These are phyloP conservation scores for Halichondria panicea DNA, from an alignment of 37 sponge, comb jelly and placozoan genomes.

Conservation along the genomic window DNA sequence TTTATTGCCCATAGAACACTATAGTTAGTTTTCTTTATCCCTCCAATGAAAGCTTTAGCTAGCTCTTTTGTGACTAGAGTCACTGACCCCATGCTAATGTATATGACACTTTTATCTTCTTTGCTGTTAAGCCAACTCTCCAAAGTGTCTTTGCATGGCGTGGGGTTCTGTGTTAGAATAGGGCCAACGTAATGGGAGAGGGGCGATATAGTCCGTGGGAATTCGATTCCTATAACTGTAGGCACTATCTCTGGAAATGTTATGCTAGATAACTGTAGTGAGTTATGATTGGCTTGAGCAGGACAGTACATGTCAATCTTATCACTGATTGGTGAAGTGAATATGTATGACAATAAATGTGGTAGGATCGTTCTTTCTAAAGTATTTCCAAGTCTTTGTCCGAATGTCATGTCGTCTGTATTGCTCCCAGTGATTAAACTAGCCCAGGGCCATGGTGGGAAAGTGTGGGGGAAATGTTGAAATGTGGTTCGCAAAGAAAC, in stretches of 20 bases:
- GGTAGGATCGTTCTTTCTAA: too few species aligned
- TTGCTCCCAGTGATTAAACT: too few species aligned
- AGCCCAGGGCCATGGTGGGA: too few species aligned
- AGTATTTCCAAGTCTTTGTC: too few species aligned
- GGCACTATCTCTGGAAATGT: constrained; percentile 19
- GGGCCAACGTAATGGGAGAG: constrained; percentile 46
- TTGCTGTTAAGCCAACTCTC: constrained; percentile 37
- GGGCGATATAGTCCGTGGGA: constrained; percentile 13
- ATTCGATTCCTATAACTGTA: constrained; percentile 47
- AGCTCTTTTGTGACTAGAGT: background rate
- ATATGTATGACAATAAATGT: background rate
- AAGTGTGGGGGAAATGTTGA: too few species aligned
- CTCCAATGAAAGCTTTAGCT: constrained; percentile 32
- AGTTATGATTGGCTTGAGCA: background rate
- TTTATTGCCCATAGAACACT: constrained; percentile 46
- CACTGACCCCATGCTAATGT: constrained; percentile 63
- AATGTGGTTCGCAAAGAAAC: too few species aligned
- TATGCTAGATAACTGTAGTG: too few species aligned
- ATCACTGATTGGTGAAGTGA: background rate
- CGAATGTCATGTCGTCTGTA: too few species aligned
- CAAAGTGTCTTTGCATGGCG: constrained; percentile 1
- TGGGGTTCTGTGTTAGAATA: background rate
- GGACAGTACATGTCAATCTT: background rate
- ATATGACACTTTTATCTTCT: constrained; percentile 31
- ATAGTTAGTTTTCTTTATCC: constrained; percentile 12